Conservation (phyloP, 2,113 vertebrate species). For the Labrus mixtus region DNA sequence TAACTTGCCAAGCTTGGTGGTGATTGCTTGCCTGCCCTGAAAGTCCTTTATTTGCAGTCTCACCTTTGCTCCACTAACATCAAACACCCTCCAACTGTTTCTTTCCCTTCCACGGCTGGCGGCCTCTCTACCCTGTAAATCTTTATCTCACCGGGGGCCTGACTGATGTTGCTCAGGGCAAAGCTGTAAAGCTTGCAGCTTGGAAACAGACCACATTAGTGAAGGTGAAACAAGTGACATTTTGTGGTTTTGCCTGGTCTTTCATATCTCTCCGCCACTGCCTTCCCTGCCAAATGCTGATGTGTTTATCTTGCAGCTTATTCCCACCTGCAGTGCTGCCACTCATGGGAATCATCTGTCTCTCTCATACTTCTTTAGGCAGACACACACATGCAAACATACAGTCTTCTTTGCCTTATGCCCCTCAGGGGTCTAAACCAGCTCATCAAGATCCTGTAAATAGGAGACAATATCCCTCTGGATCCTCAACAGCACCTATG, state of each 20-base stretch:
- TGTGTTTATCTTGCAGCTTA: constrained; percentile 57
- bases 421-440: constrained; percentile 25
- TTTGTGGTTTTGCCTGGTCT: constrained; percentile 23
- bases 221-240: constrained; percentile 34
- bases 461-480: constrained; percentile 48
- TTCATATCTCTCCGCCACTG: constrained; percentile 28
- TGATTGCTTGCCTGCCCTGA: constrained; percentile 14
- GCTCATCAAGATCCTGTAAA: constrained; percentile 57
- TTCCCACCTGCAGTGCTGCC: constrained; percentile 47
- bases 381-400: constrained; percentile 35
- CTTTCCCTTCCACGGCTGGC: constrained; percentile 31
- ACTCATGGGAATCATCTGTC: constrained; percentile 56
- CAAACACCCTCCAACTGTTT: constrained; percentile 47
- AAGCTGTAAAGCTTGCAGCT: constrained; percentile 50
- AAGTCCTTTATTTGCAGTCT: constrained; percentile 43
- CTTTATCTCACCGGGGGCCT: constrained; percentile 53
- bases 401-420: constrained; percentile 43
- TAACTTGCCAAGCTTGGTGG: constrained; percentile 8
- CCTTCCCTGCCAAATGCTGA: constrained; percentile 14
- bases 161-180: constrained; percentile 45
- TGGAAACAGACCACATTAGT: constrained; percentile 33
- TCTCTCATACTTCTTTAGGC: constrained; percentile 48
- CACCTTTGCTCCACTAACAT: constrained; percentile 65
- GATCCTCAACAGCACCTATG: constrained; percentile 18
- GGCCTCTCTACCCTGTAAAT: constrained; percentile 51